Evolutionary conservation across 2,888 invertebrate genomes (phyloP).

Genomic region (Dynastes tityus): DNA sequence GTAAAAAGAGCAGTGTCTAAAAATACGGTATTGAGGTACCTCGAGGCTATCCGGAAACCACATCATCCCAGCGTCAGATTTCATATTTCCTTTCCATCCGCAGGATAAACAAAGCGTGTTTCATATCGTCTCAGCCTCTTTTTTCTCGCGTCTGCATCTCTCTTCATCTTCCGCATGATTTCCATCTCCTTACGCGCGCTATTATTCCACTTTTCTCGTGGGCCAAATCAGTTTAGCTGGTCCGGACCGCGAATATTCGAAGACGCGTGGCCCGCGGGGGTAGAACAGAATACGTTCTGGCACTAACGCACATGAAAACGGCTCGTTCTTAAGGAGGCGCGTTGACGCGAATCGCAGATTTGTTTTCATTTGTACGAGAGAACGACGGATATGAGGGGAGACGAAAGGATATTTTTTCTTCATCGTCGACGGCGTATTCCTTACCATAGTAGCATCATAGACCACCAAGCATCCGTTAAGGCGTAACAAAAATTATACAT

Average conservation of each 20-base stretch:
- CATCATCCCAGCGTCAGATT: slow-evolving; percentile 14
- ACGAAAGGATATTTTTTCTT: slow-evolving; percentile 16
- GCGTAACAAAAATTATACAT: slow-evolving; percentile 55
- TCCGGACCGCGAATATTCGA: slow-evolving; percentile 13
- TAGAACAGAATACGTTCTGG: background rate
- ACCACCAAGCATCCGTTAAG: slow-evolving; percentile 50
- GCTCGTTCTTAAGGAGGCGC: slow-evolving; percentile 9
- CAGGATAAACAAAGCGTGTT: slow-evolving; percentile 25
- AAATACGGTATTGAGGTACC: background rate
- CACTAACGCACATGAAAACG: slow-evolving; percentile 10
- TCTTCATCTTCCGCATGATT: slow-evolving; percentile 5
- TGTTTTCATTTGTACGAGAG: slow-evolving; percentile 58
- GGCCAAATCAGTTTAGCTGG: slow-evolving; percentile 1
- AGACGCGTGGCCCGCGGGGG: slow-evolving; percentile 16
- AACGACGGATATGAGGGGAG: slow-evolving; percentile 10
- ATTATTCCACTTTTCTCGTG: slow-evolving; percentile 25
- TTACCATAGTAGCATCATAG: background rate
- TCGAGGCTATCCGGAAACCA: background rate
- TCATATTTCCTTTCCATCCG: slow-evolving; percentile 36
- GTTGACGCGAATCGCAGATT: slow-evolving; percentile 55
- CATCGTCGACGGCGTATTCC: background rate
- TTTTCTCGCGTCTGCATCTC: slow-evolving; percentile 11
- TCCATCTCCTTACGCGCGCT: slow-evolving; percentile 22
- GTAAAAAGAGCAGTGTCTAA: background rate
- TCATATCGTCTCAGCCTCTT: background rate